Conservation (phyloP, 2,888 invertebrate genomes). For the Strigamia maritima region DNA sequence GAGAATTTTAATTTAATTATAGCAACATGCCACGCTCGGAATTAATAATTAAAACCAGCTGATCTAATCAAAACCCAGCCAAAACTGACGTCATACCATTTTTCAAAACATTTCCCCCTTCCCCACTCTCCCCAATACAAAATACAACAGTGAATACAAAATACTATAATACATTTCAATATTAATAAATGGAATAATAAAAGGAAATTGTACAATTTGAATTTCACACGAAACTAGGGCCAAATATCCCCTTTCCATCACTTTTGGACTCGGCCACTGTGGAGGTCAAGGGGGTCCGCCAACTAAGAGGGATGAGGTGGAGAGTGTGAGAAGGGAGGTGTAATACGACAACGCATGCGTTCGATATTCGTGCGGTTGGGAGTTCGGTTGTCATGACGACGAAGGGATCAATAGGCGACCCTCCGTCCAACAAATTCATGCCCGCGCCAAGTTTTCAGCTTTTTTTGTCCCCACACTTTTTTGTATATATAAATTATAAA, state of each 20-base stretch:
- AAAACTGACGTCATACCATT: background rate
- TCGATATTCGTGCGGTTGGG: background rate
- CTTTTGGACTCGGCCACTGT: background rate
- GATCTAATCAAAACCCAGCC: background rate
- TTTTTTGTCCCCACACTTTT: background rate
- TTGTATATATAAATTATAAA: background rate
- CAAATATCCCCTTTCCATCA: background rate
- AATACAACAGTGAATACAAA: no score
- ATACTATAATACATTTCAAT: no score
- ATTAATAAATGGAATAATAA: no score
- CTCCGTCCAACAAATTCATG: background rate
- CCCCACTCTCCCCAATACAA: no score
- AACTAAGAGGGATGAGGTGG: no score
- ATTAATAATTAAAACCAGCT: background rate
- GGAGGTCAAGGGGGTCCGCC: no score
- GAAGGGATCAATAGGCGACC: background rate
- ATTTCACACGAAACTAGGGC: background rate
- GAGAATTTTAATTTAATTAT: background rate
- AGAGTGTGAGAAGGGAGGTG: no score
- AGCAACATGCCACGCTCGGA: background rate
- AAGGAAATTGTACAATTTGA: background rate
- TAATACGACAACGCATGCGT: no score
- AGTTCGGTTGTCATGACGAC: background rate
- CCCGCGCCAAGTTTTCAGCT: background rate
- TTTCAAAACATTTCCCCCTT: no score